phyloP scores from a whole-genome alignment of 2,888 invertebrate species.

The Halocaridina rubra region DNA sequence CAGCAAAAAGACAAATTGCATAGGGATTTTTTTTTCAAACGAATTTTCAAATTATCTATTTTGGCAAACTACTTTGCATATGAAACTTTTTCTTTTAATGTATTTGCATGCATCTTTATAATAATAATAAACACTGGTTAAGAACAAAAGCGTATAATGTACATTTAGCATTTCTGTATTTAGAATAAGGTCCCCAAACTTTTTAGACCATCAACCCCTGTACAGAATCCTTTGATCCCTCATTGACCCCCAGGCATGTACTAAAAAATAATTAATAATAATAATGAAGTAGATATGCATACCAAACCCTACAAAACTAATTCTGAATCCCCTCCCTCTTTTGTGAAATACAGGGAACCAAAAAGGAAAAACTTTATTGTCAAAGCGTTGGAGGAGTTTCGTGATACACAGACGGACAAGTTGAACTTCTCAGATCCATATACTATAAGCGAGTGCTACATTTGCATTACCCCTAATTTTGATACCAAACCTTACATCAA shows the following conservation, averaged over 20 bases:
- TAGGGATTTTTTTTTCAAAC: too few relatives aligned
- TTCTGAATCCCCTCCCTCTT: background rate
- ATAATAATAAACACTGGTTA: too few relatives aligned
- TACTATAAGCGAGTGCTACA: background rate
- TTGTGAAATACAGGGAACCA: background rate
- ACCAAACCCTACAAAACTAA: background rate
- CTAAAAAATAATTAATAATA: background rate
- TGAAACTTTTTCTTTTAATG: too few relatives aligned
- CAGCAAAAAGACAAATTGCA: too few relatives aligned
- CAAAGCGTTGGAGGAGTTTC: background rate
- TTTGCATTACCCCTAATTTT: background rate
- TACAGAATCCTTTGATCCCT: background rate
- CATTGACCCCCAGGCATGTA: background rate
- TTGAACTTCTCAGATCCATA: background rate
- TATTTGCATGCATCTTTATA: too few relatives aligned
- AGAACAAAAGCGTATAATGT: too few relatives aligned
- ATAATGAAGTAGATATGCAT: background rate
- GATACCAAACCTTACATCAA: background rate
- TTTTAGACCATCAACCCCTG: background rate
- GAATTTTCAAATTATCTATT: too few relatives aligned
- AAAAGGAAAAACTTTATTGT: background rate
- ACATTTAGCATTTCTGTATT: too few relatives aligned
- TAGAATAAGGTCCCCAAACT: too few relatives aligned
- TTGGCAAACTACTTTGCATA: too few relatives aligned
- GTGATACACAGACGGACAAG: background rate